Evolutionary conservation across 2,888 invertebrate species (phyloP).

Genomic region (Choristoneura rosaceana): DNA sequence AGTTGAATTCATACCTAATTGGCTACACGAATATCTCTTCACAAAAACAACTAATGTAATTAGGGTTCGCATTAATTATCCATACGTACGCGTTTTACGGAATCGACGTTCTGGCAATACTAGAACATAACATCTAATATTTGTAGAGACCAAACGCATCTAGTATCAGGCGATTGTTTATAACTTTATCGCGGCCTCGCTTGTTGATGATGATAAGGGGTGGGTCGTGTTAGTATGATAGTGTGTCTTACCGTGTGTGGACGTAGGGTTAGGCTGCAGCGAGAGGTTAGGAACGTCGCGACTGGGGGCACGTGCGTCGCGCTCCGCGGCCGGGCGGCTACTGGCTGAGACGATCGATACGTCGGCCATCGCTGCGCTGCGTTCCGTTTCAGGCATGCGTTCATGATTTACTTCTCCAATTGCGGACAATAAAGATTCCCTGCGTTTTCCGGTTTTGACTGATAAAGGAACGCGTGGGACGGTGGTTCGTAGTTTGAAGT

Average conservation of each 20-base stretch:
- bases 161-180: conserved; percentile 6
- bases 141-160: conserved; percentile 43
- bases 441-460: conserved; percentile 12
- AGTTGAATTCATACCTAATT: conserved; percentile 6
- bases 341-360: conserved; percentile 81
- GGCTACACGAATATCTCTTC: conserved; percentile 9
- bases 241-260: conserved; percentile 36
- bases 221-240: conserved; percentile 17
- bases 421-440: conserved; percentile 30
- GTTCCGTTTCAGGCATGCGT: conserved; percentile 68
- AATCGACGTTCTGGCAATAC: conserved; percentile 35
- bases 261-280: conserved; percentile 35
- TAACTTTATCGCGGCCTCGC: conserved; percentile 21
- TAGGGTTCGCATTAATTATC: conserved; percentile 20
- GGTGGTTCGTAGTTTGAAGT: background rate
- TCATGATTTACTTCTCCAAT: conserved; percentile 44
- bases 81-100: conserved; percentile 13
- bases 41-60: conserved; percentile 32
- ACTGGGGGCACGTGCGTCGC: conserved; percentile 62
- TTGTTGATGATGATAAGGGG: no score
- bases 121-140: conserved; percentile 45
- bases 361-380: conserved; percentile 72
- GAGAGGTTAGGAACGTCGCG: conserved; percentile 48
- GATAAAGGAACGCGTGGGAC: conserved; percentile 24
- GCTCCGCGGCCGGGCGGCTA: conserved; percentile 75